Evolutionary conservation across 2,113 vertebrate species (phyloP).

Genomic region (Mesocricetus auratus): DNA sequence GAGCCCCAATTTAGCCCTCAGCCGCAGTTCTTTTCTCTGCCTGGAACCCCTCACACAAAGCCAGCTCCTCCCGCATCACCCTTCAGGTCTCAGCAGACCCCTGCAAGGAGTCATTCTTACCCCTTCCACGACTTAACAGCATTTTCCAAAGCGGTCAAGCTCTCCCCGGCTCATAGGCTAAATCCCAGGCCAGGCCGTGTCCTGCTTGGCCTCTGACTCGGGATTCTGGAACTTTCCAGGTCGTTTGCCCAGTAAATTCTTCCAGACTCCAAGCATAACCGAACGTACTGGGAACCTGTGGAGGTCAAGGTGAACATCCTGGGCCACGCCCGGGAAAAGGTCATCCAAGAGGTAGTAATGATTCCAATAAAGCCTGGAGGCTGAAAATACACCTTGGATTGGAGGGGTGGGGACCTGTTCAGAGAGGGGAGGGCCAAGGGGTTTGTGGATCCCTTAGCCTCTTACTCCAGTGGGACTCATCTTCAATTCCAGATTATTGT

Average conservation of each 20-base stretch:
- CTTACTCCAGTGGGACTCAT: background rate
- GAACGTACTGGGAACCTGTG: background rate
- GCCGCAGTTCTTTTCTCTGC: background rate
- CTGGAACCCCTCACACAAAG: background rate
- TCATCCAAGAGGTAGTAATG: background rate
- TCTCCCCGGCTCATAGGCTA: background rate
- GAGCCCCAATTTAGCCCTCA: background rate
- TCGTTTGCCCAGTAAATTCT: constrained; percentile 13
- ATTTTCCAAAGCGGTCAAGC: background rate
- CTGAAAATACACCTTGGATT: background rate
- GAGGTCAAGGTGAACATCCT: background rate
- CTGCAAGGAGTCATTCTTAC: background rate
- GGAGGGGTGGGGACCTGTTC: background rate
- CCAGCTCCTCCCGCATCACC: no score
- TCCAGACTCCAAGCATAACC: constrained; percentile 49
- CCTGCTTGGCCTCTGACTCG: background rate
- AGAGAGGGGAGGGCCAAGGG: background rate
- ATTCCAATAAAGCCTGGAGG: background rate
- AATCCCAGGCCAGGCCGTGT: constrained; percentile 50
- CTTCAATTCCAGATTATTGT: background rate
- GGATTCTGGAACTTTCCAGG: background rate
- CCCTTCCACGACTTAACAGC: background rate
- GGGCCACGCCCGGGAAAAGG: background rate
- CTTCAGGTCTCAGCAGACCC: background rate
- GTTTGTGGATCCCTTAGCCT: background rate